Evolutionary conservation across 2,113 vertebrate genomes (phyloP), one percentile per base, ranked within the genome.

Genomic region (Xiphias gladius): DNA sequence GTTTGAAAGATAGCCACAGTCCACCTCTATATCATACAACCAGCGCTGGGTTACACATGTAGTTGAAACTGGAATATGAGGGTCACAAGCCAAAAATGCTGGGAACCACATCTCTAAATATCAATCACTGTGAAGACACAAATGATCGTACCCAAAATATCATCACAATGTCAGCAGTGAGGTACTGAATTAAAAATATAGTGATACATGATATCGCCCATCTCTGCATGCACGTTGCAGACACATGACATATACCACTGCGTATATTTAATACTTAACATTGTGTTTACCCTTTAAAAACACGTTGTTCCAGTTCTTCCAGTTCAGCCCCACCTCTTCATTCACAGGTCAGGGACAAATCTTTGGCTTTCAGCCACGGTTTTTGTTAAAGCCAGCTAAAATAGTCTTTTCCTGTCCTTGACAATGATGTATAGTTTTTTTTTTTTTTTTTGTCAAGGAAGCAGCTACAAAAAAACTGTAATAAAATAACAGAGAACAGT

Each of bases 261-360:
- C 32, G 46, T 58, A 17, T 59, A 62, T 67, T 22, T 58, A 46
- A 63, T 48, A 13, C 39, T 39, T 22, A 5, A 69, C 43, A 46
- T 19, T 12, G 67, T 48, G 16, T 66, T 26, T 41, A 16, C 1
- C 32, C 3, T 41, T 58, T 62, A 1, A 70, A n/a, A 26, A 22
- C 54, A n/a, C 11, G 72, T 48, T 43, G 3, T 39, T 82, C 87
- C 59, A 41, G 83, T 83, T 80, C 57, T 84, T 89, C 83, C 79
- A 76, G 81, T 83, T 80, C 22, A 22, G 46, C 67, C 13, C 11
- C 35, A 3, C 58, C 66, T 73, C 68, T 52, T 20, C 10, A 11
- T 32, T 8, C 16, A 9, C 13, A 28, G 46, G 16, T 71, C 14
- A 28, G 52, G 10, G 7, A 54, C 2, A 1, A 54, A 24, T 39